Percentiles rank a stretch among this genome's conserved stretches.
These are phyloP conservation scores for Bucorvus abyssinicus DNA, from an alignment of 2,797 vertebrate species.

Conservation along the genomic window DNA sequence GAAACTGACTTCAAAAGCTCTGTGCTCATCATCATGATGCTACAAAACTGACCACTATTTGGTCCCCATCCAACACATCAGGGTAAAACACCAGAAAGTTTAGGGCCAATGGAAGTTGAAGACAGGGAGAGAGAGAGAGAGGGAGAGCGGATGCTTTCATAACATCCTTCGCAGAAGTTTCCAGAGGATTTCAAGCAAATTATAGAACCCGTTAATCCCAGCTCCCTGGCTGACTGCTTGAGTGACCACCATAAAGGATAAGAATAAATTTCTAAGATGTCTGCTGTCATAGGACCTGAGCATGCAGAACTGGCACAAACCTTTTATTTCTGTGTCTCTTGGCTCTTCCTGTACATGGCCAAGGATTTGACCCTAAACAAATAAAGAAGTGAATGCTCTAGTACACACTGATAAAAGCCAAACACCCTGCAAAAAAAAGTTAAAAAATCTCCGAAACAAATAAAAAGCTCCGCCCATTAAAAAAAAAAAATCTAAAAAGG, in stretches of 20 bases:
- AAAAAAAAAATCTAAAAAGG: too few species aligned
- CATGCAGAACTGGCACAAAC: constrained; percentile 49
- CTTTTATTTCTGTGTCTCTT: constrained; percentile 57
- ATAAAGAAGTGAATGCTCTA: constrained; percentile 39
- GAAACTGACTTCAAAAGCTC: background rate
- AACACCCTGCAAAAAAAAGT: fast-evolving
- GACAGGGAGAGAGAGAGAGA: background rate
- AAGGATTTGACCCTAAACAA: constrained; percentile 53
- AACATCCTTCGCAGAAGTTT: background rate
- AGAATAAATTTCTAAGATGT: background rate
- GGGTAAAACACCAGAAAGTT: background rate
- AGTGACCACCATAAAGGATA: background rate
- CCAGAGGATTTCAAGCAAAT: background rate
- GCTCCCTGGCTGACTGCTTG: background rate
- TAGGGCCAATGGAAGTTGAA: background rate
- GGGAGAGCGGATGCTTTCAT: fast-evolving
- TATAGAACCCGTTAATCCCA: background rate
- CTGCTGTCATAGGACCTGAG: background rate
- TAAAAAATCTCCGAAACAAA: background rate
- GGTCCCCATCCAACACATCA: fast-evolving
- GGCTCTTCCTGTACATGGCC: constrained; percentile 33
- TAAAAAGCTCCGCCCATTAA: background rate
- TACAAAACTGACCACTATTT: fast-evolving
- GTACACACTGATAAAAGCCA: background rate
- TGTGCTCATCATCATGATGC: background rate